Evolutionary conservation across 2,113 vertebrate species (phyloP).

Genomic region (Elephas maximus): DNA sequence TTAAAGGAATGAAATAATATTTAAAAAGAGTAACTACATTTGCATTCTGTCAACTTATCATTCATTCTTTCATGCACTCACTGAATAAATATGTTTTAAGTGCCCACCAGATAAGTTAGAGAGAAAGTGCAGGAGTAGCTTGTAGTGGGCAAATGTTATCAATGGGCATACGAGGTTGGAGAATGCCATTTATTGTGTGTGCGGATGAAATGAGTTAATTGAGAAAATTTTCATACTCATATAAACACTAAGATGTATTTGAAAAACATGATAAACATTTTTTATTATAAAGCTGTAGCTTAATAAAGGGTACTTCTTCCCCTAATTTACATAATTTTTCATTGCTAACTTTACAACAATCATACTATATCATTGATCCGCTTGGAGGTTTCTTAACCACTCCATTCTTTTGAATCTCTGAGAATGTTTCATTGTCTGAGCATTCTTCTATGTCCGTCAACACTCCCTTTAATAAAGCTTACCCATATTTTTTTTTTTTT

Average conservation of each 20-base stretch:
- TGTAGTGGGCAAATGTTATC: neutral
- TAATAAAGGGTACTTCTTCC: neutral
- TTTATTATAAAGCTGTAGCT: neutral
- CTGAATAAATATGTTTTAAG: neutral
- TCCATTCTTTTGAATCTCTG: neutral
- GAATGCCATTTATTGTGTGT: neutral
- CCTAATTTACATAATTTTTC: neutral
- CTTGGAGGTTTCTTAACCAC: neutral
- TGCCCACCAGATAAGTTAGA: neutral
- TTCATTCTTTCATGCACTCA: neutral
- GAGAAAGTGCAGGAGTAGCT: neutral
- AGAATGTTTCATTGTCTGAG: neutral
- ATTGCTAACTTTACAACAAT: neutral
- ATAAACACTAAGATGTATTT: neutral
- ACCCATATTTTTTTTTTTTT: no score
- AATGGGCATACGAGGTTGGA: neutral
- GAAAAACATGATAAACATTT: neutral
- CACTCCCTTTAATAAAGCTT: neutral
- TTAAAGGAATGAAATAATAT: neutral
- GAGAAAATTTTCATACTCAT: conserved; percentile 22
- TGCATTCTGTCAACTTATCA: neutral
- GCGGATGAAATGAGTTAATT: neutral
- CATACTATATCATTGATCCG: neutral
- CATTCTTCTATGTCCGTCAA: neutral
- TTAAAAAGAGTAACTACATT: neutral